A percentile compares a stretch with the other conserved stretches of the same genome.
Evolutionary conservation across 2,797 vertebrate genomes (phyloP).

Genomic region (Aythya fuligula): DNA sequence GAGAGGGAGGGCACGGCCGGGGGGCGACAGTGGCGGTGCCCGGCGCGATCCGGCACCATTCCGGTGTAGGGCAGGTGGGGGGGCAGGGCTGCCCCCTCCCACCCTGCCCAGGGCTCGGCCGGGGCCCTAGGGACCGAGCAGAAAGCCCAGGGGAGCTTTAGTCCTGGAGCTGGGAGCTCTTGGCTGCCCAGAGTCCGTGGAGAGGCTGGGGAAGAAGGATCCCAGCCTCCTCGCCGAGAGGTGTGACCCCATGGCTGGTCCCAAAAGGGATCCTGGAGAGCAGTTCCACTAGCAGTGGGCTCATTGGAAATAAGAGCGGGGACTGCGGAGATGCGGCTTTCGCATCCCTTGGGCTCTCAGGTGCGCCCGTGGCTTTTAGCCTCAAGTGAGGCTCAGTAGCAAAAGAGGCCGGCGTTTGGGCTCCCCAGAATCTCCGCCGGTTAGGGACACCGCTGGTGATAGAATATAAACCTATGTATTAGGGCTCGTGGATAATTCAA

Average conservation of each 20-base stretch:
- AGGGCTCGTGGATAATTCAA: not conserved
- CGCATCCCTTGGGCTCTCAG: not conserved
- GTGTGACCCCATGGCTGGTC: not conserved
- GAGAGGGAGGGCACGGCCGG: not conserved
- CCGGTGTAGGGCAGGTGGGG: no score
- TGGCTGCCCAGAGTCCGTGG: no score
- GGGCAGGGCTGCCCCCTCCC: not conserved
- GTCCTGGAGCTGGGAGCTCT: not conserved
- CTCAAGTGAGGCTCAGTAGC: not conserved
- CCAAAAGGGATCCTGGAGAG: not conserved
- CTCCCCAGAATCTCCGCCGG: not conserved
- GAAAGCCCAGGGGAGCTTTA: not conserved
- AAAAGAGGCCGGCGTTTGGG: not conserved
- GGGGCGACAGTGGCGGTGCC: accelerated
- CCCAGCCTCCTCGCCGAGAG: not conserved
- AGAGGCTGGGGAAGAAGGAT: not conserved
- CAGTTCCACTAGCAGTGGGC: not conserved
- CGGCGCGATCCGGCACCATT: not conserved
- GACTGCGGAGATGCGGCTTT: not conserved
- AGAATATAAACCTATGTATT: no score
- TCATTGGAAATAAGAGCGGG: not conserved
- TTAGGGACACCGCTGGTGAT: no score
- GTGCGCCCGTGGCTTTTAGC: not conserved
- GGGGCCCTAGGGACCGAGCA: not conserved
- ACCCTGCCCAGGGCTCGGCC: not conserved